Conservation (phyloP, 2,888 invertebrate genomes). For the Pachycephus smyrnensis region DNA sequence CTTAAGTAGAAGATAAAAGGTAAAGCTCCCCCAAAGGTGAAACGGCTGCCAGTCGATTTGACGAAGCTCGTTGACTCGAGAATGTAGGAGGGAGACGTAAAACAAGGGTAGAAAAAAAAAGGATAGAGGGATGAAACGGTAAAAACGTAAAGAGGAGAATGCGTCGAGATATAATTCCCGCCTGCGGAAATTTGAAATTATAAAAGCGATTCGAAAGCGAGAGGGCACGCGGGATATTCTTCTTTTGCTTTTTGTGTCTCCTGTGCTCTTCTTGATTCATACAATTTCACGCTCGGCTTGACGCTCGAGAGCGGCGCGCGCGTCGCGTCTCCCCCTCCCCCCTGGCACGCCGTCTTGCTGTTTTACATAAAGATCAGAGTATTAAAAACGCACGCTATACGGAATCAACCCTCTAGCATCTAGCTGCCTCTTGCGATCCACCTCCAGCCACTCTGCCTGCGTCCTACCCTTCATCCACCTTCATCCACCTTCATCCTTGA, state of each 20-base stretch:
- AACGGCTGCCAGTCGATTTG: background rate
- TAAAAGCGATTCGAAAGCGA: conserved; percentile 42
- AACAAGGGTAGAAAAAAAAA: background rate
- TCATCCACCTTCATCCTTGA: conserved; percentile 12
- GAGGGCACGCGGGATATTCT: conserved; percentile 30
- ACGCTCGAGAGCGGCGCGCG: conserved; percentile 52
- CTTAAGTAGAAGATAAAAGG: background rate
- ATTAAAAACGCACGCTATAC: conserved; percentile 65
- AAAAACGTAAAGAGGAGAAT: background rate
- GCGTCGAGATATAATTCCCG: conserved; percentile 4
- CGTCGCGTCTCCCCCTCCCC: conserved; percentile 29
- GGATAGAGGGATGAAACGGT: background rate
- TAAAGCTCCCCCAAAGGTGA: background rate
- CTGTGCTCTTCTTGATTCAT: conserved; percentile 59
- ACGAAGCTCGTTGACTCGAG: background rate
- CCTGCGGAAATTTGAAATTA: conserved; percentile 58
- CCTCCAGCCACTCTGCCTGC: conserved; percentile 9
- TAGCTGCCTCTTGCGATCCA: conserved; percentile 18
- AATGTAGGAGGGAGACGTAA: background rate
- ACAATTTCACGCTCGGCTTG: conserved; percentile 67
- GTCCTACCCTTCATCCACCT: conserved; percentile 15
- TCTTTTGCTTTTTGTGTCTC: conserved; percentile 45
- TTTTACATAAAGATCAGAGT: conserved; percentile 67
- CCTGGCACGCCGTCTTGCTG: conserved; percentile 31
- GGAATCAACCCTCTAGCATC: conserved; percentile 53